Percentiles rank a stretch among this genome's conserved stretches.
phyloP scores from a whole-genome alignment of 2,797 vertebrate genomes.

The Chelon labrosus region DNA sequence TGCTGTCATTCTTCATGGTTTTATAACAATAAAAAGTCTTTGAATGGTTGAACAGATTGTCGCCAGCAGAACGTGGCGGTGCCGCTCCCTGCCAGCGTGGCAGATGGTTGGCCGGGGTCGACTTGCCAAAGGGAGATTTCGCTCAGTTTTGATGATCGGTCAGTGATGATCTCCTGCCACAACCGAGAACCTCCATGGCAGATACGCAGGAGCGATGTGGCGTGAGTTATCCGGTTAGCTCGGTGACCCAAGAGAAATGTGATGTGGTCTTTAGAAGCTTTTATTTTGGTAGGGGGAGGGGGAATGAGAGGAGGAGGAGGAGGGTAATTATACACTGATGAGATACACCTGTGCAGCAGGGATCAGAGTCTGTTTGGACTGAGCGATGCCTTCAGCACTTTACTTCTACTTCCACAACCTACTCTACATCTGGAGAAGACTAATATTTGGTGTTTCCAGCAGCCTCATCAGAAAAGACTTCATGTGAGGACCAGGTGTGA shows the following conservation, averaged over 20 bases:
- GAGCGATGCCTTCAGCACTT: not conserved
- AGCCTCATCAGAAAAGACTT: too few relatives aligned
- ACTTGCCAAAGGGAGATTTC: conserved; percentile 59
- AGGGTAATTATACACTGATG: conserved; percentile 22
- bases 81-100: conserved; percentile 60
- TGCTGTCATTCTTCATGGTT: conserved; percentile 18
- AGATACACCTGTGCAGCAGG: conserved; percentile 15
- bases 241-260: conserved; percentile 1
- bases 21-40: conserved; percentile 31
- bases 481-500: too few relatives aligned
- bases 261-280: conserved; percentile 5
- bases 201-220: conserved; percentile 9
- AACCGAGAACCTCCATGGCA: conserved; percentile 39
- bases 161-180: conserved; percentile 60
- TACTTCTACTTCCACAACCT: not conserved
- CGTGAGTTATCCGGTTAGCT: not conserved
- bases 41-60: conserved; percentile 43
- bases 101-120: conserved; percentile 66
- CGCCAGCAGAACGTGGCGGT: conserved; percentile 43
- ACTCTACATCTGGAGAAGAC: too few relatives aligned
- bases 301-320: not conserved
- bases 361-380: not conserved
- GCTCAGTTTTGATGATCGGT: conserved; percentile 63
- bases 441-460: too few relatives aligned
- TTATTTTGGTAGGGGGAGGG: conserved; percentile 32